These are phyloP conservation scores for Microtus pennsylvanicus DNA, from an alignment of 2,113 vertebrate genomes.

Conservation along the genomic window DNA sequence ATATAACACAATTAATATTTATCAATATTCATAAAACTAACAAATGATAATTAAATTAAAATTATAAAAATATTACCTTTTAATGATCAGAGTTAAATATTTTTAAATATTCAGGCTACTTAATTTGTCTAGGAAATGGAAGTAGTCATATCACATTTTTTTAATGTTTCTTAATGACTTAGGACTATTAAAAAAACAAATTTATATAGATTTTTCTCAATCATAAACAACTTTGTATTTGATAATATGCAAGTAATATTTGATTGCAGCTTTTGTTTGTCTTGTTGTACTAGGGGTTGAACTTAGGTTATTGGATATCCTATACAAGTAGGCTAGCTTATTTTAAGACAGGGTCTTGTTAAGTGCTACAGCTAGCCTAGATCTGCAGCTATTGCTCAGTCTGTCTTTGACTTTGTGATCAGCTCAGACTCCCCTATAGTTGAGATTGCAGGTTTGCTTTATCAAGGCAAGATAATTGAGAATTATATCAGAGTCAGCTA, in stretches of 20 bases:
- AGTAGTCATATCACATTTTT: not conserved
- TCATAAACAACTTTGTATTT: not conserved
- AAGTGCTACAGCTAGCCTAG: not conserved
- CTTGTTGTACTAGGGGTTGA: not conserved
- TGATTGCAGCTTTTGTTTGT: not conserved
- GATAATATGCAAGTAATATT: not conserved
- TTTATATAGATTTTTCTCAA: not conserved
- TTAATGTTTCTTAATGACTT: conserved; percentile 27
- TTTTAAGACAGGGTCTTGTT: not conserved
- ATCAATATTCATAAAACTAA: conserved; percentile 25
- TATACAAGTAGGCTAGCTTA: not conserved
- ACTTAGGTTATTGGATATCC: not conserved
- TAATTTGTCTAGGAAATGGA: conserved; percentile 29
- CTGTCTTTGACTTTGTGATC: not conserved
- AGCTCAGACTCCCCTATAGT: not conserved
- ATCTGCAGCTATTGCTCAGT: not conserved
- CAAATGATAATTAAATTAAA: not conserved
- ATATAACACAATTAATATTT: conserved; percentile 30
- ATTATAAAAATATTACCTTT: not conserved
- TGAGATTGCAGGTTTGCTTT: not conserved
- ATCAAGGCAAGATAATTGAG: not conserved
- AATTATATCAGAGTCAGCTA: not conserved
- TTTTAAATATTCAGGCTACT: conserved; percentile 29
- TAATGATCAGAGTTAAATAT: conserved; percentile 31
- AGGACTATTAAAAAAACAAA: not conserved